Percentiles rank a stretch among this genome's conserved stretches.
Conservation (phyloP, 2,888 invertebrate genomes). For the Hofmannophila pseudospretella region DNA sequence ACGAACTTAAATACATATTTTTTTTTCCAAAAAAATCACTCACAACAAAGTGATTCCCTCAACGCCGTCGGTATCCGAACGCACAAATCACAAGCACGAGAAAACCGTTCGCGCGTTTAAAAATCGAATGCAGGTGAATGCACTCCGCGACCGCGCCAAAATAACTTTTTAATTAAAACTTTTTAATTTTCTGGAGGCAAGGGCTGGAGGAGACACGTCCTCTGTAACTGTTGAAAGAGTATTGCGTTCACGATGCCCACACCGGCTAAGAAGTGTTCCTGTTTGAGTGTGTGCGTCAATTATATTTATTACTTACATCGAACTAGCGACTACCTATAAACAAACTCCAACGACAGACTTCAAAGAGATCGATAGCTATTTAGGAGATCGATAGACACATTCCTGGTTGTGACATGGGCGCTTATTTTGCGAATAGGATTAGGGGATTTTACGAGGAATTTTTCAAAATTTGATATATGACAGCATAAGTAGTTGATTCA, state of each 20-base stretch:
- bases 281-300: constrained; percentile 66
- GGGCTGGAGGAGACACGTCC: constrained; percentile 57
- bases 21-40: constrained; percentile 38
- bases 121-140: constrained; percentile 32
- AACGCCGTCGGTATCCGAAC: constrained; percentile 29
- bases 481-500: no score
- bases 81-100: constrained; percentile 40
- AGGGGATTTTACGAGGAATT: no score
- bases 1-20: neutral
- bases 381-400: constrained; percentile 46
- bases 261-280: constrained; percentile 51
- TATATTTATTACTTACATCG: constrained; percentile 71
- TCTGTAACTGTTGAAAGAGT: constrained; percentile 64
- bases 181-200: constrained; percentile 40
- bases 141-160: constrained; percentile 21
- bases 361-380: constrained; percentile 72
- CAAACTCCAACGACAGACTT: constrained; percentile 60
- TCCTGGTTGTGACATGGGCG: no score
- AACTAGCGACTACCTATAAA: constrained; percentile 62
- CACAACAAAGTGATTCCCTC: constrained; percentile 42
- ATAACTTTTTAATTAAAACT: constrained; percentile 21
- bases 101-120: constrained; percentile 41
- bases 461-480: no score
- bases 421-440: no score
- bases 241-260: constrained; percentile 65